Evolutionary conservation across 1,140 invertebrate genomes (phyloP).

Genomic region (Tetramorium simillimum): DNA sequence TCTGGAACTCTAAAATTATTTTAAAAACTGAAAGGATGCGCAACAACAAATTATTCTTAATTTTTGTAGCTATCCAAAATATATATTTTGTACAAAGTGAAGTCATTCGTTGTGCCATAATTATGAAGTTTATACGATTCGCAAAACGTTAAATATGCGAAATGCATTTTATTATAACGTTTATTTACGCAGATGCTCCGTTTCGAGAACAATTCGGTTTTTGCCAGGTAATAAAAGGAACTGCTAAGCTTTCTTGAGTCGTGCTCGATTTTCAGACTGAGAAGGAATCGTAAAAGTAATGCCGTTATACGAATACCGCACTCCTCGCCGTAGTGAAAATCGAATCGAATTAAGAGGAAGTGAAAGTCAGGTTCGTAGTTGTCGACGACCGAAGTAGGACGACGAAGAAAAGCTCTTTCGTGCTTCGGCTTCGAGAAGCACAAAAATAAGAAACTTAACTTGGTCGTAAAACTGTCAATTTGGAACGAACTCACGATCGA

Average conservation of each 20-base stretch:
- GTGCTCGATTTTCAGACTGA: background rate
- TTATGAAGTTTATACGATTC: background rate
- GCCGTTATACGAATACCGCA: constrained; percentile 24
- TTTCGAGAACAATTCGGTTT: background rate
- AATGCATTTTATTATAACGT: background rate
- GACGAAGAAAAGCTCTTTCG: constrained; percentile 66
- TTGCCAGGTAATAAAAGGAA: background rate
- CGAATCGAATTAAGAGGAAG: constrained; percentile 45
- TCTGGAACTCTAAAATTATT: background rate
- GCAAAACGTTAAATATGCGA: background rate
- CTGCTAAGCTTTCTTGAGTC: background rate
- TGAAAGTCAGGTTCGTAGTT: constrained; percentile 42
- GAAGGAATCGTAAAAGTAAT: constrained; percentile 44
- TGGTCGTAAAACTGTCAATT: constrained; percentile 69
- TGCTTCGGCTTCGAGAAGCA: constrained; percentile 32
- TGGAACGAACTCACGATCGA: constrained; percentile 63
- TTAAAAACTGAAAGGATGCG: background rate
- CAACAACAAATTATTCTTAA: background rate
- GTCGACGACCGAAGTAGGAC: constrained; percentile 21
- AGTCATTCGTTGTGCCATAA: background rate
- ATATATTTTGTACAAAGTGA: background rate
- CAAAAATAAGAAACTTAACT: constrained; percentile 64
- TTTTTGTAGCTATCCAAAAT: background rate
- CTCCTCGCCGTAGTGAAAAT: constrained; percentile 29
- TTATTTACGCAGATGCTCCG: background rate